Percentiles rank a stretch among this genome's conserved stretches.
These are phyloP conservation scores for Xestia xanthographa DNA, from an alignment of 2,888 invertebrate genomes.

Conservation along the genomic window DNA sequence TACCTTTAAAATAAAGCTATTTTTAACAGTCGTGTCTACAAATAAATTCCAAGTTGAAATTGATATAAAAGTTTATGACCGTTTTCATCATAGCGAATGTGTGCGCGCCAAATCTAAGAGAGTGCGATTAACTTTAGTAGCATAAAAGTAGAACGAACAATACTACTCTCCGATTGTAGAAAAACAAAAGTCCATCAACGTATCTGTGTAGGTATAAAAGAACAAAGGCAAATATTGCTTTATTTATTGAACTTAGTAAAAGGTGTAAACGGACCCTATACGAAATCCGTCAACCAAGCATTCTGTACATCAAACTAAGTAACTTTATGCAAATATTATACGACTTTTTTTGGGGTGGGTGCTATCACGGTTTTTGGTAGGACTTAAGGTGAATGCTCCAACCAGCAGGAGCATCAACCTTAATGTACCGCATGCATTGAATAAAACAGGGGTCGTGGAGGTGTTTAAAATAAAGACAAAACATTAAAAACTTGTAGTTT, in stretches of 20 bases:
- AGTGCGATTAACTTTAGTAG: slow-evolving; percentile 39
- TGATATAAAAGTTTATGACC: slow-evolving; percentile 29
- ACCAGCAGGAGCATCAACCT: no score
- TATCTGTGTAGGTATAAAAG: neutral
- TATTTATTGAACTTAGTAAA: neutral
- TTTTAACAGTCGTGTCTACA: slow-evolving; percentile 6
- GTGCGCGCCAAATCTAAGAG: slow-evolving; percentile 48
- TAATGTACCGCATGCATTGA: no score
- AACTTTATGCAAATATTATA: neutral
- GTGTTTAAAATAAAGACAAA: no score
- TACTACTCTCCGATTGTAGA: slow-evolving; percentile 3
- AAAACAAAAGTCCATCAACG: slow-evolving; percentile 14
- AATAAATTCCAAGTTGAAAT: slow-evolving; percentile 15
- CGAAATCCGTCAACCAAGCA: neutral
- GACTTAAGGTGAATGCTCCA: no score
- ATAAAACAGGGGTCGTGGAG: no score
- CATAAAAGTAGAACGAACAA: slow-evolving; percentile 34
- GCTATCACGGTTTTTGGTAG: neutral
- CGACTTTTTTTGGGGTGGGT: neutral
- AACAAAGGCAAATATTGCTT: neutral
- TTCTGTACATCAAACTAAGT: neutral
- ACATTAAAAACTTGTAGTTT: no score
- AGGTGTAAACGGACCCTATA: neutral
- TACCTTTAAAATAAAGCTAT: slow-evolving; percentile 11
- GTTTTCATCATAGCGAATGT: slow-evolving; percentile 28